phyloP scores from a whole-genome alignment of 2,888 invertebrate genomes.

The Phymatocera aterrima region DNA sequence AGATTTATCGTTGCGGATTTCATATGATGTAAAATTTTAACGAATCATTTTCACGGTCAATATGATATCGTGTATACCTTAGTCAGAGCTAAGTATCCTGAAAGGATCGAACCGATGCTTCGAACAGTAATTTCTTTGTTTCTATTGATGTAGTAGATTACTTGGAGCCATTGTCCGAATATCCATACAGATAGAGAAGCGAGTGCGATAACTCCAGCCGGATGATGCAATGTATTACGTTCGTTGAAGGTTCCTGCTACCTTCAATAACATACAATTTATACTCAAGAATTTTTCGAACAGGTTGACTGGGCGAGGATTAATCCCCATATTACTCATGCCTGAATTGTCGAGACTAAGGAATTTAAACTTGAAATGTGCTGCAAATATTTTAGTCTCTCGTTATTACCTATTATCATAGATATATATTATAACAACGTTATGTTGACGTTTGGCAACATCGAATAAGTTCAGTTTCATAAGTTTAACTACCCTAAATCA shows the following conservation, averaged over 20 bases:
- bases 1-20: background rate
- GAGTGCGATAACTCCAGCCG: conserved; percentile 6
- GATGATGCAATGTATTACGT: background rate
- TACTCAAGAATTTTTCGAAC: background rate
- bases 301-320: background rate
- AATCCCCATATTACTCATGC: background rate
- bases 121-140: background rate
- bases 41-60: background rate
- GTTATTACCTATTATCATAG: background rate
- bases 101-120: background rate
- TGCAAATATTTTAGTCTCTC: background rate
- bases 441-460: background rate
- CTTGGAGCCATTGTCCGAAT: background rate
- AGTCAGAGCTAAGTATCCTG: conserved; percentile 7
- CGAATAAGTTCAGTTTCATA: conserved; percentile 5
- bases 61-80: background rate
- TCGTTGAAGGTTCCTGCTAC: background rate
- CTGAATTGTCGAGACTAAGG: background rate
- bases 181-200: background rate
- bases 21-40: background rate
- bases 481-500: background rate
- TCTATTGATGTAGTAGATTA: background rate
- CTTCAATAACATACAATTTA: conserved; percentile 4
- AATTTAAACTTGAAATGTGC: background rate
- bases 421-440: background rate